Percentiles rank a stretch among this genome's conserved stretches.
Evolutionary conservation across 2,113 vertebrate genomes (phyloP).

Genomic region (Saccopteryx bilineata): DNA sequence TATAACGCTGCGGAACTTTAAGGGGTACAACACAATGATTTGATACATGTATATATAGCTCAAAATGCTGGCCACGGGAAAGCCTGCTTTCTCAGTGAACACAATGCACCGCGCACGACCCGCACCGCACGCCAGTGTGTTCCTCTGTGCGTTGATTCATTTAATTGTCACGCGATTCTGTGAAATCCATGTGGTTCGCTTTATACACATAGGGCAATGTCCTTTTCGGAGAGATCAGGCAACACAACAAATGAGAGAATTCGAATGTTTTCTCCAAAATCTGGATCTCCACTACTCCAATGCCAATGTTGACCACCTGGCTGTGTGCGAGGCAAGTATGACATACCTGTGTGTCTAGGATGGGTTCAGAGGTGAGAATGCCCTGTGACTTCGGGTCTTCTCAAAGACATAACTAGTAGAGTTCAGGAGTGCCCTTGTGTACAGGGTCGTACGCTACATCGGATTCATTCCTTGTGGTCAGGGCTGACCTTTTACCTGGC

Average conservation of each 20-base stretch:
- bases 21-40: neutral
- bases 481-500: neutral
- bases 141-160: neutral
- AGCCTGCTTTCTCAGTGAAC: neutral
- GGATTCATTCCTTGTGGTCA: neutral
- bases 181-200: neutral
- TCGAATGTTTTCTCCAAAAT: neutral
- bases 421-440: neutral
- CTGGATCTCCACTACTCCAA: neutral
- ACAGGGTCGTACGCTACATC: neutral
- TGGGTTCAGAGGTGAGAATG: neutral
- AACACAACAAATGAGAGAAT: neutral
- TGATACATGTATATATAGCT: no score
- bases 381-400: neutral
- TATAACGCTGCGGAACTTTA: neutral
- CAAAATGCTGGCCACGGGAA: neutral
- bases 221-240: neutral
- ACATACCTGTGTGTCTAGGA: neutral
- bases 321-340: neutral
- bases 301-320: neutral
- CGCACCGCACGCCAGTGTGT: fast-evolving
- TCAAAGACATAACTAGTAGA: neutral
- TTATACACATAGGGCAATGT: neutral
- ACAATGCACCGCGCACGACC: neutral
- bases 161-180: neutral